A percentile compares a stretch with the other conserved stretches of the same genome.
These are phyloP conservation scores for Amphibalanus amphitrite DNA, from an alignment of 1,140 invertebrate genomes.

Conservation along the genomic window DNA sequence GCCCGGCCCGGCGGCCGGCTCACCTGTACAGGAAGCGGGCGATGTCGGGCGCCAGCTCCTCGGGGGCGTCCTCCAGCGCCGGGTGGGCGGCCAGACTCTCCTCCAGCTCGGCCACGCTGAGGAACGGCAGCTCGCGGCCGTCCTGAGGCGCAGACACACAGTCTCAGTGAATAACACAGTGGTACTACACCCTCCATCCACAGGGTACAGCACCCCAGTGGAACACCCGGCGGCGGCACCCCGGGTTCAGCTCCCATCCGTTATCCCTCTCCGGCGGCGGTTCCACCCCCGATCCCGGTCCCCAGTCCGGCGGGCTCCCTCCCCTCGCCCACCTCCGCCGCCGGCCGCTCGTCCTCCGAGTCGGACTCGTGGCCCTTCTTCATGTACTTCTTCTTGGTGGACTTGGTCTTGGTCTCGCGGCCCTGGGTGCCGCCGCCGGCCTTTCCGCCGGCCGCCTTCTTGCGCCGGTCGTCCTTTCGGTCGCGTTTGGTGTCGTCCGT, in stretches of 20 bases:
- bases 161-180: no score
- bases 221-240: constrained; percentile 44
- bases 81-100: constrained; percentile 41
- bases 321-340: no score
- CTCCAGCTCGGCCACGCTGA: constrained; percentile 48
- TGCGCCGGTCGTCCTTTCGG: constrained; percentile 67
- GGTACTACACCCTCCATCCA: no score
- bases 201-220: constrained; percentile 32
- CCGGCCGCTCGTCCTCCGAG: constrained; percentile 24
- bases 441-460: constrained; percentile 70
- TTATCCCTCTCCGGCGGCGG: constrained; percentile 27
- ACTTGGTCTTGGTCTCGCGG: constrained; percentile 86
- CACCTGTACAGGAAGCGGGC: constrained; percentile 22
- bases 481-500: constrained; percentile 42
- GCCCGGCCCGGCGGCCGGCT: no score
- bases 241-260: constrained; percentile 41
- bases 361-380: constrained; percentile 32
- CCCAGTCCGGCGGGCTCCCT: no score
- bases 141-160: constrained; percentile 22
- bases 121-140: constrained; percentile 36
- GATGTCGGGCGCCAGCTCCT: constrained; percentile 29
- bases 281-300: constrained; percentile 22
- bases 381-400: constrained; percentile 53
- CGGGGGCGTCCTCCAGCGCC: constrained; percentile 29
- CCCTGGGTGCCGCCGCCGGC: constrained; percentile 77